Evolutionary conservation across 2,113 vertebrate species (phyloP), one percentile per base, ranked within the genome.

Genomic region (Todiramphus saurophagus): DNA sequence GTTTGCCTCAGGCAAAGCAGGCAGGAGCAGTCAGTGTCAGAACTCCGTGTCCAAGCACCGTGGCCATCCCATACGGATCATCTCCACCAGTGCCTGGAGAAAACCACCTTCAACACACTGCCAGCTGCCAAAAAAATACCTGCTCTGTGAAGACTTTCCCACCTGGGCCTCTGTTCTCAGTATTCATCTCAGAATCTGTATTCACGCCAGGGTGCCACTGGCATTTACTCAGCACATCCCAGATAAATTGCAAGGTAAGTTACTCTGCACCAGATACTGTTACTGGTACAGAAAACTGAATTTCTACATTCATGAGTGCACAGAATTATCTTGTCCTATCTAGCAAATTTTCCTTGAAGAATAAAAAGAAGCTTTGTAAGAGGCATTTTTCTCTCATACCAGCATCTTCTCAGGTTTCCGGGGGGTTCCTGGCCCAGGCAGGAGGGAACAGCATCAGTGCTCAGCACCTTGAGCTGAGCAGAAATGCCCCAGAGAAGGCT

Each of bases 381-480:
- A 63, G 46, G 41, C 33, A 25, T 30, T 60, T 62, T 25, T 43
- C 37, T 63, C 28, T 28, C 35, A 7, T 27, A 19, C 16, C 41
- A 48, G 16, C 0, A 1, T 10, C 58, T 69, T 37, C 15, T 12
- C 0, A 0, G 3, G 27, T 5, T 60, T 76, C 37, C 46, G 5
- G 14, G 39, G 25, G 27, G 23, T 5, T 4, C 39, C 28, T 11
- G 63, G 58, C 41, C 12, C 0, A 7, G 25, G 60, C 63, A 75
- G 60, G 35, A 69, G 60, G 30, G 64, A 35, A 35, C 87, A 86
- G 39, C 37, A 25, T 9, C 67, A 16, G 5, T 48, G 67, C 56
- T 62, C 46, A 72, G 67, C 72, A 72, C 67, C 43, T 35, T 3
- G 8, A 68, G 46, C 30, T 5, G 8, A 58, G 28, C 58, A 89